Conservation (phyloP, 2,113 vertebrate genomes). For the Peromyscus leucopus region DNA sequence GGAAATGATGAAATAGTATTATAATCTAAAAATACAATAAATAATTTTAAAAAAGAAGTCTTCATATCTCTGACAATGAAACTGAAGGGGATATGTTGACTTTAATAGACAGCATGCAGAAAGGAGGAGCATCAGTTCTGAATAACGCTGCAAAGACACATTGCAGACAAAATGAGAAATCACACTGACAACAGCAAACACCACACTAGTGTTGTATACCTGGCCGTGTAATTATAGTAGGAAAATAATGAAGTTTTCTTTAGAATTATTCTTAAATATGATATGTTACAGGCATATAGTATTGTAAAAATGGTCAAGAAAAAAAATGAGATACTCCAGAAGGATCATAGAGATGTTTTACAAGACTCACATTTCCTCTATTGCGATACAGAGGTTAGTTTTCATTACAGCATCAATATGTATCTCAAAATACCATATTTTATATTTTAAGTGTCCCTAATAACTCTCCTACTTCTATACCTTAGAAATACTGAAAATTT, state of each 20-base stretch:
- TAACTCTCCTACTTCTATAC: not conserved
- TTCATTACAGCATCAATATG: not conserved
- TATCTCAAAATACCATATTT: not conserved
- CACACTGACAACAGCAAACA: not conserved
- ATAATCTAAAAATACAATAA: not conserved
- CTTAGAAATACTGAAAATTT: not conserved
- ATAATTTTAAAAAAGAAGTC: not conserved
- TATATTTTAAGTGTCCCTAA: not conserved
- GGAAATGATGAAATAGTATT: not conserved
- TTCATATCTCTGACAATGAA: not conserved
- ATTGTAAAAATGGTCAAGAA: not conserved
- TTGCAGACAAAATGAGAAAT: not conserved
- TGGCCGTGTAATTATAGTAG: too few species aligned
- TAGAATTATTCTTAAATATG: not conserved
- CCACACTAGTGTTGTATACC: not conserved
- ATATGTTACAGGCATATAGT: not conserved
- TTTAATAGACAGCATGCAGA: not conserved
- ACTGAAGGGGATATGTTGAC: not conserved
- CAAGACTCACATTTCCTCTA: not conserved
- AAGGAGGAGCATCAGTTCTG: not conserved
- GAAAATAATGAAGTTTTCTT: not conserved
- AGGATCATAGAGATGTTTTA: not conserved
- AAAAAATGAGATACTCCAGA: not conserved
- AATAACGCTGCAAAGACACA: not conserved
- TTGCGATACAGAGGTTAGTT: not conserved